Evolutionary conservation across 2,797 vertebrate species (phyloP), one percentile per base, ranked within the genome.

Genomic region (Lutjanus campechanus): DNA sequence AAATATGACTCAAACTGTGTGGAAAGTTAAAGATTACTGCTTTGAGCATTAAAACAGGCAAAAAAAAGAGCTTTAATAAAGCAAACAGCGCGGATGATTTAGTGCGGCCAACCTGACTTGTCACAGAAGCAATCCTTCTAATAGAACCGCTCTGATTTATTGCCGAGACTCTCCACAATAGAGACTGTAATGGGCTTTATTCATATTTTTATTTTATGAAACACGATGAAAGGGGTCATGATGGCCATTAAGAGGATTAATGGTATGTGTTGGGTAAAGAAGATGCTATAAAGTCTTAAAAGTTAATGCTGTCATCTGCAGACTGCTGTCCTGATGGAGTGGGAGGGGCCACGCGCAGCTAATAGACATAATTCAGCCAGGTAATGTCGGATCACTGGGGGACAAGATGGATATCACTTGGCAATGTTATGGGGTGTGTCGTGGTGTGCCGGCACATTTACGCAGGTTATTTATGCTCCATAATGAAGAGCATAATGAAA

Each of bases 401-500:
- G 92, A 92, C 92, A 93, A 95, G 95, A 95, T 91, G 91, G 93
- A 96, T 95, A 90, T 92, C 86, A 60, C 91, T 94, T 95, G 95
- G 93, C 94, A 91, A 90, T 88, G 90, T 95, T 95, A 93, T 82
- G 86, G 90, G 92, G 90, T 84, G 89, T 92, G 93, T 91, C 79
- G 77, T 83, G 83, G 87, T 36, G 79, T 68, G 83, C 72, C 55
- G 92, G 91, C 95, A 95, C 95, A 93, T 96, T 96, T 95, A 96
- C 79, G 87, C 82, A 53, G 86, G 93, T 96, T 96, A 96, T 96
- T 96, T 96, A 96, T 96, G 89, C 85, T 75, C 87, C 19, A 85
- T 95, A 96, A 96, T 96, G 95, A 96, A 96, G 93, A 95, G 83
- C 92, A 94, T 96, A 95, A 96, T 96, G 95, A 96, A 96, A 96